Conservation (phyloP, 2,113 vertebrate species). For the Accipiter virgatus region DNA sequence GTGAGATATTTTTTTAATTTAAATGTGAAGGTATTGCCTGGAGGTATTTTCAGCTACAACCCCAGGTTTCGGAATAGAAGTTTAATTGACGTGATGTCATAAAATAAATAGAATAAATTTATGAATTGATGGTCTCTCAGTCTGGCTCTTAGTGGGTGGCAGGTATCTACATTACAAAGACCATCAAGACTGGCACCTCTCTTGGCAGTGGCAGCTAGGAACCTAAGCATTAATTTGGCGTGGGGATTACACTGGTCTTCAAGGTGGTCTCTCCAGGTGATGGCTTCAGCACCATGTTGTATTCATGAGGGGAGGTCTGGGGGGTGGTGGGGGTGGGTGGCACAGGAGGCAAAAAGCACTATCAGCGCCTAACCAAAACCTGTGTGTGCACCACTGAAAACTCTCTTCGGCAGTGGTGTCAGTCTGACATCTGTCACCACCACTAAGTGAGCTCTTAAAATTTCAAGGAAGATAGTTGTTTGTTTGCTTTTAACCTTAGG, state of each 20-base stretch:
- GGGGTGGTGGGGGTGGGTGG: background rate
- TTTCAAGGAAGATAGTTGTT: background rate
- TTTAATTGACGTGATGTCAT: slow-evolving; percentile 70
- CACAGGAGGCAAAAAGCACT: background rate
- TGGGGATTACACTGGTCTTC: slow-evolving; percentile 33
- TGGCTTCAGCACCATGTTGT: background rate
- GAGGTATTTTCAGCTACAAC: slow-evolving; percentile 57
- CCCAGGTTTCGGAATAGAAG: slow-evolving; percentile 27
- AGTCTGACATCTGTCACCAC: background rate
- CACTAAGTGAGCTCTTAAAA: background rate
- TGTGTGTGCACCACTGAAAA: background rate
- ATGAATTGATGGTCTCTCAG: slow-evolving; percentile 63
- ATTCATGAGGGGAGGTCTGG: background rate
- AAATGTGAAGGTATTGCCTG: slow-evolving; percentile 37
- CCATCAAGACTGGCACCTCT: slow-evolving; percentile 46
- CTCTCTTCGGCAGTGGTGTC: background rate
- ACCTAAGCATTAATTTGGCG: slow-evolving; percentile 34
- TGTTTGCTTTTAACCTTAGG: background rate
- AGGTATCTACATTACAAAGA: slow-evolving; percentile 51
- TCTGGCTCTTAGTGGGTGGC: slow-evolving; percentile 65
- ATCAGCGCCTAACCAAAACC: background rate
- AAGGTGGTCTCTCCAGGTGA: slow-evolving; percentile 48
- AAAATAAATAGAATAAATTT: slow-evolving; percentile 71
- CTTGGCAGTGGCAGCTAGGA: slow-evolving; percentile 41
- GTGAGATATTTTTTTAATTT: slow-evolving; percentile 48